Evolutionary conservation across 2,113 vertebrate genomes (phyloP).

Genomic region (Malurus melanocephalus): DNA sequence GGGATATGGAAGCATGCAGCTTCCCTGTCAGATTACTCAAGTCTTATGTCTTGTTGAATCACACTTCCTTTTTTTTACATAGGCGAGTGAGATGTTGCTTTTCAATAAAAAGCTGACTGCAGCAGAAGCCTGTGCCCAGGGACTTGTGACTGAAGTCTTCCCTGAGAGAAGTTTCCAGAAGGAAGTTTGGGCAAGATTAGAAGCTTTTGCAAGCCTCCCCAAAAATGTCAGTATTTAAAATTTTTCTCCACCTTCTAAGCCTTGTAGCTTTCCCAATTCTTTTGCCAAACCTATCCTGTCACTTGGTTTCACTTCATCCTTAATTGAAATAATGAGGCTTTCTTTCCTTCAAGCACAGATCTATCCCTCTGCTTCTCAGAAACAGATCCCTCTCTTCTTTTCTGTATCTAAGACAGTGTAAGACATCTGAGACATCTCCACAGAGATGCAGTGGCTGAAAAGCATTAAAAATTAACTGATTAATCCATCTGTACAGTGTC

Average conservation of each 20-base stretch:
- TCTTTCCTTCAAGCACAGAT: neutral
- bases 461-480: neutral
- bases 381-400: neutral
- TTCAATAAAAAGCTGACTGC: slow-evolving; percentile 92
- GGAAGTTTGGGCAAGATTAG: slow-evolving; percentile 85
- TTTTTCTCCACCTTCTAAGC: neutral
- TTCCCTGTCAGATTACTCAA: neutral
- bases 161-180: slow-evolving; percentile 84
- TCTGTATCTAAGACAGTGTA: neutral
- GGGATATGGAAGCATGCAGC: neutral
- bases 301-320: neutral
- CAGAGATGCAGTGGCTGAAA: neutral
- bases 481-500: neutral
- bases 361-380: neutral
- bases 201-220: slow-evolving; percentile 80
- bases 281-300: neutral
- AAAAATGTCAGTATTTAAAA: slow-evolving; percentile 74
- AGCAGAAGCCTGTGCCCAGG: slow-evolving; percentile 79
- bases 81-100: slow-evolving; percentile 89
- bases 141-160: slow-evolving; percentile 90
- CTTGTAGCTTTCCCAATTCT: neutral
- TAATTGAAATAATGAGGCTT: neutral
- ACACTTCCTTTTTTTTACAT: neutral
- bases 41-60: neutral
- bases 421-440: too few species aligned